Evolutionary conservation across 37 sponge, comb jelly and placozoan genomes (phyloP).

Genomic region (Petrosia ficiformis): DNA sequence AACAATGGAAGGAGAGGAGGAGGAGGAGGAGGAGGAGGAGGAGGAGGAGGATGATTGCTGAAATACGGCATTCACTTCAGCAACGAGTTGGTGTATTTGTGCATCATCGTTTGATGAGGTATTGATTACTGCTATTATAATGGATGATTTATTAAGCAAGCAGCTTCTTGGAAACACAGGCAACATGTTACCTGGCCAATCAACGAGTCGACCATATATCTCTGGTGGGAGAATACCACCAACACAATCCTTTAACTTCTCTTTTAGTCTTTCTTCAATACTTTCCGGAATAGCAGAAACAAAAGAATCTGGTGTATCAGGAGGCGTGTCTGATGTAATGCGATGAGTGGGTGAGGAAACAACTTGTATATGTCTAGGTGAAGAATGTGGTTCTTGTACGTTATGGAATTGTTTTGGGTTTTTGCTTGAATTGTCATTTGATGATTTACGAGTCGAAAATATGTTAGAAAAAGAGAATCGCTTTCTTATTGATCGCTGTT

Average conservation of each 20-base stretch:
- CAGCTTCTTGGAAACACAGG: slow-evolving; percentile 22
- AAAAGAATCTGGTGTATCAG: neutral
- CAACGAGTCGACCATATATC: slow-evolving; percentile 30
- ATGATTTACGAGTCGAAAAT: neutral
- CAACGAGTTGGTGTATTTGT: neutral
- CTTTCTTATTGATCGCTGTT: neutral
- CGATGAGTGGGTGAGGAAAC: neutral
- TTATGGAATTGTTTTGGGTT: neutral
- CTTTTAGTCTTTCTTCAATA: slow-evolving; percentile 29
- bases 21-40: neutral
- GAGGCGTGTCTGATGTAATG: neutral
- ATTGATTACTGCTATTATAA: slow-evolving; percentile 39
- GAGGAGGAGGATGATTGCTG: neutral
- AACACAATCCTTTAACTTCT: slow-evolving; percentile 19
- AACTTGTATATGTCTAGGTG: neutral
- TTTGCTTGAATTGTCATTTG: neutral
- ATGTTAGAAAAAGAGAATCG: neutral
- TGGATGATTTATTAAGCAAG: slow-evolving; percentile 45
- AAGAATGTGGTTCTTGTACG: neutral
- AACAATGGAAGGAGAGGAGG: slow-evolving; percentile 4
- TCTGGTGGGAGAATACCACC: slow-evolving; percentile 14
- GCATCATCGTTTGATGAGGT: slow-evolving; percentile 1
- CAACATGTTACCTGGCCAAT: slow-evolving; percentile 27
- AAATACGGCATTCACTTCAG: neutral
- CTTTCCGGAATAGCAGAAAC: slow-evolving; percentile 32